Percentiles rank a stretch among this genome's conserved stretches.
phyloP scores from a whole-genome alignment of 2,888 invertebrate genomes.

The Hemaris fuciformis region DNA sequence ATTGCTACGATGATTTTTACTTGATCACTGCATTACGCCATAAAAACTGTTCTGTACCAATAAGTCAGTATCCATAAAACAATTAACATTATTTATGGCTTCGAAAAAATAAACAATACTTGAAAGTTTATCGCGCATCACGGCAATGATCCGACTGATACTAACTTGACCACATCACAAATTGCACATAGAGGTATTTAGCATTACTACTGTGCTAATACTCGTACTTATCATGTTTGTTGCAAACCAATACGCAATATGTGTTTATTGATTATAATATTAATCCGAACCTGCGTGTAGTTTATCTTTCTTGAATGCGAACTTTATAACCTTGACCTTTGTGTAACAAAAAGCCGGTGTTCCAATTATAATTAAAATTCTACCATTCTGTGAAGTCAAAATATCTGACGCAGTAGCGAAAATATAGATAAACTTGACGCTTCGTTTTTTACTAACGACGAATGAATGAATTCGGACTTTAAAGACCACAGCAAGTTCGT shows the following conservation, averaged over 20 bases:
- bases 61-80: background rate
- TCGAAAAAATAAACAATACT: background rate
- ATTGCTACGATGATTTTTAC: slow-evolving; percentile 33
- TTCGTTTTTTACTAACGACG: too few relatives aligned
- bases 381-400: too few relatives aligned
- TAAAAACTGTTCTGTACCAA: background rate
- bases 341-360: background rate
- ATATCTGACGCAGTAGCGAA: too few relatives aligned
- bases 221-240: background rate
- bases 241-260: background rate
- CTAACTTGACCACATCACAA: background rate
- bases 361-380: slow-evolving; percentile 3
- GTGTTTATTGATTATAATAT: background rate
- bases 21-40: slow-evolving; percentile 23
- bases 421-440: too few relatives aligned
- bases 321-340: background rate
- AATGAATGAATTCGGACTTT: too few relatives aligned
- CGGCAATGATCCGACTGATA: background rate
- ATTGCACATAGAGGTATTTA: background rate
- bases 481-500: too few relatives aligned
- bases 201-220: background rate
- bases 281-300: background rate
- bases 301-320: background rate
- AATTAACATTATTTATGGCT: slow-evolving; percentile 1
- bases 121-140: background rate